Evolutionary conservation across 2,113 vertebrate species (phyloP).

Genomic region (Elephantulus edwardii): DNA sequence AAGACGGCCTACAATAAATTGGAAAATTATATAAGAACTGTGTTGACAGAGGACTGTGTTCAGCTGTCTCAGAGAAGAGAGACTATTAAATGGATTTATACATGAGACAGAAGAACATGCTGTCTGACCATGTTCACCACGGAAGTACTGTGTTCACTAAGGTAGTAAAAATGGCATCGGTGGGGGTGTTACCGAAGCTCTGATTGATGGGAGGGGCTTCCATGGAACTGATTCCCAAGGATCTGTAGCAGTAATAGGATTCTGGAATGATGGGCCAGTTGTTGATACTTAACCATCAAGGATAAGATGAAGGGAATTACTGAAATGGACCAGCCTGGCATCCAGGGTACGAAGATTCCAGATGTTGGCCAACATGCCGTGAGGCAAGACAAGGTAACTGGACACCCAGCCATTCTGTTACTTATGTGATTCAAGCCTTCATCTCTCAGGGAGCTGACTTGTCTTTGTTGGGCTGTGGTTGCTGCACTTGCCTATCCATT

Average conservation of each 20-base stretch:
- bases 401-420: not conserved
- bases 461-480: not conserved
- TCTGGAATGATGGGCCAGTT: not conserved
- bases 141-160: not conserved
- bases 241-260: not conserved
- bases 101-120: not conserved
- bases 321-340: not conserved
- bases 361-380: not conserved
- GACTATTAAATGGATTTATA: not conserved
- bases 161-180: not conserved
- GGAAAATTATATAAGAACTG: not conserved
- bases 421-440: not conserved
- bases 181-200: not conserved
- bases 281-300: not conserved
- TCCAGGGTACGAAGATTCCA: not conserved
- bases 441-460: not conserved
- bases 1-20: not conserved
- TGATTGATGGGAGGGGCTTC: not conserved
- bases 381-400: not conserved
- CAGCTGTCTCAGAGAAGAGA: slow-evolving; percentile 11
- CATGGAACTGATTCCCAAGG: not conserved
- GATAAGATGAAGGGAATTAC: not conserved
- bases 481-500: not conserved
- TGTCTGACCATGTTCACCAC: not conserved
- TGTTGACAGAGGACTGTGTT: not conserved